phyloP scores from a whole-genome alignment of 2,113 vertebrate genomes.

The Illadopsis cleaveri region DNA sequence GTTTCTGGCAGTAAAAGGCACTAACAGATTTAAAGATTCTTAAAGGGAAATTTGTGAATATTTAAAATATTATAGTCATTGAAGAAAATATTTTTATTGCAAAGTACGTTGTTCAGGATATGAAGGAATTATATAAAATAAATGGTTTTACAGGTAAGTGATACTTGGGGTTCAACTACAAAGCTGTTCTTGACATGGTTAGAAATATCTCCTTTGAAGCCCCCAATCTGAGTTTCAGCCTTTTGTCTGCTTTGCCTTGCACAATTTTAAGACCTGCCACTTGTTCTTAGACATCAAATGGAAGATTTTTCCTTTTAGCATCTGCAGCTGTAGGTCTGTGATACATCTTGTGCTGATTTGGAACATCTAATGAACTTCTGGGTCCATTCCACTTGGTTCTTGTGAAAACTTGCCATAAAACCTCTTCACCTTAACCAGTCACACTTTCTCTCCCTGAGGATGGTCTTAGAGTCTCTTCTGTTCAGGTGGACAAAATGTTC shows the following conservation, averaged over 20 bases:
- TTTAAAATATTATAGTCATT: background rate
- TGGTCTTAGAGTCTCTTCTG: background rate
- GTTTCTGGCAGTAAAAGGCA: conserved; percentile 43
- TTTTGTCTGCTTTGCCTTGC: background rate
- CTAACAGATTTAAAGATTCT: conserved; percentile 6
- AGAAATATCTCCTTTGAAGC: background rate
- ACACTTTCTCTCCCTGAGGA: background rate
- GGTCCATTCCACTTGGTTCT: background rate
- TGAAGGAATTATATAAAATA: background rate
- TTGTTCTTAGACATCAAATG: background rate
- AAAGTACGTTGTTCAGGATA: background rate
- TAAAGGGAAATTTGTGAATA: background rate
- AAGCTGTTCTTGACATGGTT: background rate
- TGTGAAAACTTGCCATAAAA: background rate
- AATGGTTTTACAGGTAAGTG: background rate
- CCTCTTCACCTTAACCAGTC: background rate
- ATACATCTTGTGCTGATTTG: background rate
- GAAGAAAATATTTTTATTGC: background rate
- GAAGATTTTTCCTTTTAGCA: background rate
- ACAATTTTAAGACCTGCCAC: background rate
- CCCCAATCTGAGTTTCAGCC: background rate
- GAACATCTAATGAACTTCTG: background rate
- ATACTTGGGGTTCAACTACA: background rate
- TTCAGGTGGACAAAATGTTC: background rate
- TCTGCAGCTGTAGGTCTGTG: background rate